Conservation (phyloP, 2,797 vertebrate genomes). For the Percopsis omiscomaycus region DNA sequence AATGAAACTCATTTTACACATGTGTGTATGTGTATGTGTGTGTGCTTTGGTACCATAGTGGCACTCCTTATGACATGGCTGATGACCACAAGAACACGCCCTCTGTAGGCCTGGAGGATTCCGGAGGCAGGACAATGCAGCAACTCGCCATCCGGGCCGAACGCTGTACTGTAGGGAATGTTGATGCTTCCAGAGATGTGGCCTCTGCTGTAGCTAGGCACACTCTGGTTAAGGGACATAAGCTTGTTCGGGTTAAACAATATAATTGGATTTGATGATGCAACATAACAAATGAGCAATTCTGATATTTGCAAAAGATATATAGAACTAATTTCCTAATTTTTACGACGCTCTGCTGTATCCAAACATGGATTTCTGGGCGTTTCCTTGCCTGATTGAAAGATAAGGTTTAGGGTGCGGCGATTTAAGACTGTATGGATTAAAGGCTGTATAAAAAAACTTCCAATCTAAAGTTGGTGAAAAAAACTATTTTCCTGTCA, state of each 20-base stretch:
- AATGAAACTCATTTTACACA: background rate
- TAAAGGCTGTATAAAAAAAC: too few relatives aligned
- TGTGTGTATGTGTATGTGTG: background rate
- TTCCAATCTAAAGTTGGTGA: background rate
- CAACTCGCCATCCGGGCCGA: conserved; percentile 85
- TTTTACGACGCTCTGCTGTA: background rate
- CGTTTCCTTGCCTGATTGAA: too few relatives aligned
- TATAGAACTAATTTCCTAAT: too few relatives aligned
- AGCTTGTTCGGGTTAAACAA: background rate
- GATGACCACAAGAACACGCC: conserved; percentile 91
- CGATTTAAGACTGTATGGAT: too few relatives aligned
- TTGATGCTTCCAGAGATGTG: conserved; percentile 94
- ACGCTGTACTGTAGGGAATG: conserved; percentile 83
- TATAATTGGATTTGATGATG: background rate
- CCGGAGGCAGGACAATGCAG: conserved; percentile 81
- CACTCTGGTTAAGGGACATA: conserved; percentile 42
- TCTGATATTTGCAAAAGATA: too few relatives aligned
- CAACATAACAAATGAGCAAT: background rate
- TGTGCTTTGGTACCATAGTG: conserved; percentile 76
- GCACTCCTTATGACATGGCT: conserved; percentile 85
- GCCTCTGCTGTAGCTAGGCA: conserved; percentile 87
- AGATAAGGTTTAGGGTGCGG: too few relatives aligned
- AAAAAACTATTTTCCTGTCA: background rate
- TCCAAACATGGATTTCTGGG: background rate
- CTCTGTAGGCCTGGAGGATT: conserved; percentile 85